Conservation (phyloP, 2,113 vertebrate genomes). For the Sprattus sprattus region DNA sequence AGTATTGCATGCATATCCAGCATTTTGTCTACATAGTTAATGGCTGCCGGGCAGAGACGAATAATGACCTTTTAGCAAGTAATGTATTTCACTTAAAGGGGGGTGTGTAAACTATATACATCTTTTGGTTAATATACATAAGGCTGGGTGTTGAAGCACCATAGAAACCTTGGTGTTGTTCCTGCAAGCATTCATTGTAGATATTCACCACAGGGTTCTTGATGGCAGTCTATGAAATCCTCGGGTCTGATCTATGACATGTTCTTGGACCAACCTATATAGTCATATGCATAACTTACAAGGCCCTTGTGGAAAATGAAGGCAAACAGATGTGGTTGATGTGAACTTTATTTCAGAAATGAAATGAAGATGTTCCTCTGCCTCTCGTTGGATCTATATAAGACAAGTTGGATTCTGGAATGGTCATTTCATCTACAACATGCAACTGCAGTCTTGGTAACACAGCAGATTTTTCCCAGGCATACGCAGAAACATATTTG, state of each 20-base stretch:
- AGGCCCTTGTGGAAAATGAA: constrained; percentile 36
- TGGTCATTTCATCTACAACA: neutral
- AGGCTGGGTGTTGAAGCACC: neutral
- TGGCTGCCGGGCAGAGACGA: no score
- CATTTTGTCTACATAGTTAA: constrained; percentile 32
- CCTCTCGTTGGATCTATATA: no score
- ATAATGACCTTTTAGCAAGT: no score
- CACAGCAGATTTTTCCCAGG: no score
- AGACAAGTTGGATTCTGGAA: neutral
- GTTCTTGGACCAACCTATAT: constrained; percentile 34
- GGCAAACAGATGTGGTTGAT: constrained; percentile 43
- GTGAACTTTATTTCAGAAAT: constrained; percentile 23
- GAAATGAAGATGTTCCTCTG: neutral
- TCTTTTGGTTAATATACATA: neutral
- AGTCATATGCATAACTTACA: constrained; percentile 37
- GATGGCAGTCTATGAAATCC: neutral
- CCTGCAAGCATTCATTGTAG: neutral
- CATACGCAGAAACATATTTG: no score
- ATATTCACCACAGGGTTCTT: neutral
- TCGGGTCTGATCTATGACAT: constrained; percentile 30
- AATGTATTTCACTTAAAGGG: no score
- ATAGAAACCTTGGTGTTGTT: neutral
- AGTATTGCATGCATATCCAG: neutral
- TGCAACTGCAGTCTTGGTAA: no score
- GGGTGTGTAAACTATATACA: neutral